Conservation (phyloP, 1,140 invertebrate genomes). For the Apocrypta bakeri region DNA sequence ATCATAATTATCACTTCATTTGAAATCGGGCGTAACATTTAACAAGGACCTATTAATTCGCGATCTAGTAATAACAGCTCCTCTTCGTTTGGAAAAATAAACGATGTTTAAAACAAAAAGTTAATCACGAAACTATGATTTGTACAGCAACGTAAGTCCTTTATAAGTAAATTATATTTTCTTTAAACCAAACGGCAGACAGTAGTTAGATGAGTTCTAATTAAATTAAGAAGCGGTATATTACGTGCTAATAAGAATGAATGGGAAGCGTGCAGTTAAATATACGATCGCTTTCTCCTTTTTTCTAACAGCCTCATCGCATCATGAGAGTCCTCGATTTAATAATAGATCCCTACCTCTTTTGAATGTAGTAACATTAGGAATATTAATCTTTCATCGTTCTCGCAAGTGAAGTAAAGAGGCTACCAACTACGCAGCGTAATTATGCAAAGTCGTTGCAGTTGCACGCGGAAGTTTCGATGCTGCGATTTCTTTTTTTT, state of each 20-base stretch:
- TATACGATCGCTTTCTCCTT: neutral
- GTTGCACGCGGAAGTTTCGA: conserved; percentile 19
- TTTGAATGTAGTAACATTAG: neutral
- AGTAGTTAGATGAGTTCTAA: too few relatives aligned
- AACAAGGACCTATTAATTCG: too few relatives aligned
- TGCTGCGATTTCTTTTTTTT: neutral
- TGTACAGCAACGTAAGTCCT: too few relatives aligned
- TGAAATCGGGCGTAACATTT: too few relatives aligned
- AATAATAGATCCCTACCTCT: neutral
- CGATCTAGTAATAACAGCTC: too few relatives aligned
- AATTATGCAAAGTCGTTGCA: conserved; percentile 1
- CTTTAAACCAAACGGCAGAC: too few relatives aligned
- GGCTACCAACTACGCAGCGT: neutral
- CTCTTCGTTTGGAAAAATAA: too few relatives aligned
- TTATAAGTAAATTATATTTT: too few relatives aligned
- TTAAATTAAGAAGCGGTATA: neutral
- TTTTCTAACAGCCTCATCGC: neutral
- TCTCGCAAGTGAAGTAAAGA: neutral
- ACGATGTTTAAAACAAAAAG: too few relatives aligned
- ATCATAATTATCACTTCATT: too few relatives aligned
- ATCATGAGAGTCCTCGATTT: neutral
- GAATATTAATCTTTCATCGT: conserved; percentile 9
- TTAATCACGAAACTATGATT: too few relatives aligned
- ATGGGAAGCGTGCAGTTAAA: neutral
- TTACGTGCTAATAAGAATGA: neutral